These are phyloP conservation scores for Peromyscus aztecus DNA, from an alignment of 2,797 vertebrate genomes.

Conservation along the genomic window DNA sequence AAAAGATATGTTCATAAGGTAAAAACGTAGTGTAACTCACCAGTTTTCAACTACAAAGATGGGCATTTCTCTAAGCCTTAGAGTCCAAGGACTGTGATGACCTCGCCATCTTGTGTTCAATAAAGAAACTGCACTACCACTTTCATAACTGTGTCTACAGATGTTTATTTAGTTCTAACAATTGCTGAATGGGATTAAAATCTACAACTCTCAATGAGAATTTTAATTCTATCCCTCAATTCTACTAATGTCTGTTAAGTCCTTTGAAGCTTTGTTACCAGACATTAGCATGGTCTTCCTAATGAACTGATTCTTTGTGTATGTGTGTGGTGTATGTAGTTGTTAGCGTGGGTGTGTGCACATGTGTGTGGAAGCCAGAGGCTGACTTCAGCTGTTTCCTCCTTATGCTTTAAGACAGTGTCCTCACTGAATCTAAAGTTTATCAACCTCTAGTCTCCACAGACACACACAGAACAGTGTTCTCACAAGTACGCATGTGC, in stretches of 20 bases:
- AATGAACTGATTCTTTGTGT: neutral
- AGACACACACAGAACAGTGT: neutral
- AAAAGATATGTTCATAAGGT: neutral
- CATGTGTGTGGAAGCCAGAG: neutral
- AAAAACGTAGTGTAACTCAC: conserved; percentile 50
- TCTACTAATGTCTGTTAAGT: conserved; percentile 11
- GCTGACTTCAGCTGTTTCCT: neutral
- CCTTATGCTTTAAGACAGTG: neutral
- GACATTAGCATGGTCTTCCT: neutral
- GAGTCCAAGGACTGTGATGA: conserved; percentile 12
- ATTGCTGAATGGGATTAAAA: neutral
- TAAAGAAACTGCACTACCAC: conserved; percentile 49
- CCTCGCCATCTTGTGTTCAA: conserved; percentile 81
- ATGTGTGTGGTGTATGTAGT: neutral
- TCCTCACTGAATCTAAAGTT: neutral
- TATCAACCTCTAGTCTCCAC: neutral
- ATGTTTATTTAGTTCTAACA: conserved; percentile 18
- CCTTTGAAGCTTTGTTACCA: conserved; percentile 25
- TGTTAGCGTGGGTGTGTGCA: no score
- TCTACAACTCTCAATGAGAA: neutral
- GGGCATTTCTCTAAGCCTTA: neutral
- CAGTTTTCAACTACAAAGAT: neutral
- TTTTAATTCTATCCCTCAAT: conserved; percentile 17
- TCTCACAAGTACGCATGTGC: neutral
- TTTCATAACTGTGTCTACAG: conserved; percentile 14